These are phyloP conservation scores for Acromyrmex charruanus DNA, from an alignment of 1,140 invertebrate species.

Conservation along the genomic window DNA sequence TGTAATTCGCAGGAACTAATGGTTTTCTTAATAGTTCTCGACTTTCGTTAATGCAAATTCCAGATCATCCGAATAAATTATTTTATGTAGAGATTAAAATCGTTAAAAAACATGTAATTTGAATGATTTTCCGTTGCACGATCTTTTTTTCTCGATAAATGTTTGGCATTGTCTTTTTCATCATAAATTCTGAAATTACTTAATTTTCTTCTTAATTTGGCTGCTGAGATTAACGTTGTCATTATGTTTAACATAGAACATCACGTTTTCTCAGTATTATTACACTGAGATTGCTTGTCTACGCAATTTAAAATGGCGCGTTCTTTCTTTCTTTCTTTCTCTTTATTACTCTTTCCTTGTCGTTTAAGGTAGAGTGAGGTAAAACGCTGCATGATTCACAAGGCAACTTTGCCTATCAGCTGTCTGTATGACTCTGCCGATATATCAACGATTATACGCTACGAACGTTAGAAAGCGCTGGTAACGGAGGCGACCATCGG, in stretches of 20 bases:
- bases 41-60: not conserved
- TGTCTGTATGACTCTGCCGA: constrained; percentile 42
- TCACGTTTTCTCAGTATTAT: not conserved
- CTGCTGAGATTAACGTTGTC: not conserved
- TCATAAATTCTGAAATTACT: not conserved
- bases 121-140: not conserved
- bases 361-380: not conserved
- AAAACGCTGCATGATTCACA: not conserved
- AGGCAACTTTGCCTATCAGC: constrained; percentile 43
- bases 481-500: constrained; percentile 26
- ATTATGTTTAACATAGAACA: constrained; percentile 17
- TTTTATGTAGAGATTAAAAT: not conserved
- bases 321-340: not conserved
- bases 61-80: not conserved
- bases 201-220: not conserved
- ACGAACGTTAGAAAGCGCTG: constrained; percentile 48
- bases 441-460: constrained; percentile 53
- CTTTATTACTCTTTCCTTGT: not conserved
- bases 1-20: not conserved
- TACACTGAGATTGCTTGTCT: not conserved
- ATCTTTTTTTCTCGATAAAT: not conserved
- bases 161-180: not conserved
- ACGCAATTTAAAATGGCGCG: constrained; percentile 20
- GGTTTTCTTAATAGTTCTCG: not conserved
- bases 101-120: too few relatives aligned